These are phyloP conservation scores for Pelecanus crispus DNA, from an alignment of 2,113 vertebrate genomes.

Conservation along the genomic window DNA sequence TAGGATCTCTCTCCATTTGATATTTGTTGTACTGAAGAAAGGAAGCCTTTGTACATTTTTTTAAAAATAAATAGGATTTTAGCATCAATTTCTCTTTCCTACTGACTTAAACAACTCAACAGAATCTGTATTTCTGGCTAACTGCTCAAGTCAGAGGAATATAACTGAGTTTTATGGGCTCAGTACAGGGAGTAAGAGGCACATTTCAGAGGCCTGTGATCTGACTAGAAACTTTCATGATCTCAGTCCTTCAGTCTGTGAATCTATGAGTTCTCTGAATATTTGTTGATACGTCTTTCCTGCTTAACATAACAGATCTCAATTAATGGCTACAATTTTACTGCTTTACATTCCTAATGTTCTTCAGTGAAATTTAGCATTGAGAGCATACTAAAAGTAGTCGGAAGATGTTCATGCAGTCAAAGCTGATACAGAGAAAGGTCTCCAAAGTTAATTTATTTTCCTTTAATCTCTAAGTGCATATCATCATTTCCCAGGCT, in stretches of 20 bases:
- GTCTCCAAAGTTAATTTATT: neutral
- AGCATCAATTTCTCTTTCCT: neutral
- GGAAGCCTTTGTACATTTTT: neutral
- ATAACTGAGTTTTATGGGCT: slow-evolving; percentile 1
- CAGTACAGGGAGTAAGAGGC: neutral
- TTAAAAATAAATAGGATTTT: neutral
- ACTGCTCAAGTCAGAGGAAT: neutral
- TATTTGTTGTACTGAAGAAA: slow-evolving; percentile 6
- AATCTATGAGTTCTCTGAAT: neutral
- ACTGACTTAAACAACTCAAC: neutral
- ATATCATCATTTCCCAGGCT: neutral
- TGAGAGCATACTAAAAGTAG: neutral
- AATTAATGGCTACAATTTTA: neutral
- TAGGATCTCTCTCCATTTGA: neutral
- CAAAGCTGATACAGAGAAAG: neutral
- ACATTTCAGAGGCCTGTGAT: neutral
- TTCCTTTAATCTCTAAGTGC: neutral
- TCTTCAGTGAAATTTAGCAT: neutral
- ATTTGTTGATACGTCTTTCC: neutral
- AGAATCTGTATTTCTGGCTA: neutral
- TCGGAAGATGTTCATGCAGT: neutral
- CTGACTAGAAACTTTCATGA: neutral
- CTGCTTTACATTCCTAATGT: neutral
- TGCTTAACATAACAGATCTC: neutral
- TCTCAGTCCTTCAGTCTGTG: neutral